phyloP scores from a whole-genome alignment of 2,888 invertebrate species.

The Odontothrips loti region DNA sequence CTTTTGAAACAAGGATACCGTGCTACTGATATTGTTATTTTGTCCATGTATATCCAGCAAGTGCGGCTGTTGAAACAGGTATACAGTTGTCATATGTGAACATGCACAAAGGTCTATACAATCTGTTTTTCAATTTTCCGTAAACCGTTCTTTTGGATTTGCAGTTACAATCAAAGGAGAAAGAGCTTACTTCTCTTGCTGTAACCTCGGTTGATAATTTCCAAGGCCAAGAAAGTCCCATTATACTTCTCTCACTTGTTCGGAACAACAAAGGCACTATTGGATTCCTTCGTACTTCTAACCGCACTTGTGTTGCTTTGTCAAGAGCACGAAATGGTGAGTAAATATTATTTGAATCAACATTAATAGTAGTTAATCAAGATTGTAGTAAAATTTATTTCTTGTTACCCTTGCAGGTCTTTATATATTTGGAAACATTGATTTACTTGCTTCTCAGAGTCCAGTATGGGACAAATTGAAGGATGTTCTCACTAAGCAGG shows the following conservation, averaged over 20 bases:
- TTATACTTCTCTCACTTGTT: conserved; percentile 71
- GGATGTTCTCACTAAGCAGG: conserved; percentile 4
- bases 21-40: conserved; percentile 61
- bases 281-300: conserved; percentile 64
- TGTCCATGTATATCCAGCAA: conserved; percentile 67
- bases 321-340: conserved; percentile 62
- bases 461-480: conserved; percentile 8
- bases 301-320: conserved; percentile 70
- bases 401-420: background rate
- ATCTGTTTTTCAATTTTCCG: no score
- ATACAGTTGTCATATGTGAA: conserved; percentile 14
- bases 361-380: background rate
- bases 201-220: conserved; percentile 70
- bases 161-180: conserved; percentile 1
- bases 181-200: background rate
- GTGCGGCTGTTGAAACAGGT: conserved; percentile 55
- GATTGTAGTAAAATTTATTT: no score
- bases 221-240: conserved; percentile 73
- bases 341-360: background rate
- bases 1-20: conserved; percentile 57
- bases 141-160: background rate
- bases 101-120: no score
- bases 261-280: conserved; percentile 66
- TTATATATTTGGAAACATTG: conserved; percentile 18
- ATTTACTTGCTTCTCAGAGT: background rate